Evolutionary conservation across 2,113 vertebrate species (phyloP), one percentile per base, ranked within the genome.

Genomic region (Heterochromis multidens): DNA sequence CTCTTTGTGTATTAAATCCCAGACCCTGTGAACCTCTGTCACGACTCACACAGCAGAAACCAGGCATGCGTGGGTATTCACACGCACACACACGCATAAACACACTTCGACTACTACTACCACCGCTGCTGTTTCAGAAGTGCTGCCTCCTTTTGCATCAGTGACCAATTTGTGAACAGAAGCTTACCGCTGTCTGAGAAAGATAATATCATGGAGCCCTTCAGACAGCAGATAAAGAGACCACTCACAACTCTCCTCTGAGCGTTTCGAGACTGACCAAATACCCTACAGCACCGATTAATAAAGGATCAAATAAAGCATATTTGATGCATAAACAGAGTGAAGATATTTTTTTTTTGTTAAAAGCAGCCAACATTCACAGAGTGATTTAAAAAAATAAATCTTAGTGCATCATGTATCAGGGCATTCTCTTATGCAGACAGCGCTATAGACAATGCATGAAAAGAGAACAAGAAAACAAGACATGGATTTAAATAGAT

Each of bases 1-100:
- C 29, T 17, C 14, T 74, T 57, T 57, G 60, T 62, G 25, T 77
- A 25, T 56, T 52, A 80, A 79, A 83, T 83, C 76, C 49, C 31
- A 52, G 49, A 59, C 63, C n/a, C 72, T 83, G 46, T 57, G 67
- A 82, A 83, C 84, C 80, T 85, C 62, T 57, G 92, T 91, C 93
- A 93, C 90, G 91, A 94, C 91, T 91, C 90, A 83, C 85, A 58
- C 89, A 86, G 88, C 88, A 89, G 91, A 88, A 74, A 78, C 57
- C 54, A 35, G 65, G 72, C 79, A 74, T 4, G 37, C 77, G 9
- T 77, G 77, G 72, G 81, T 84, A 87, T 61, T 79, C n/a, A 70
- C 3, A 67, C 37, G 37, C 77, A 79, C 25, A 46, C 80, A 80
- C 29, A 56, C 74, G 67, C 82, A 76, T 33, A 59, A 14, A 79